These are phyloP conservation scores for Drosophila obscura DNA, from an alignment of 1,140 invertebrate genomes.

Conservation along the genomic window DNA sequence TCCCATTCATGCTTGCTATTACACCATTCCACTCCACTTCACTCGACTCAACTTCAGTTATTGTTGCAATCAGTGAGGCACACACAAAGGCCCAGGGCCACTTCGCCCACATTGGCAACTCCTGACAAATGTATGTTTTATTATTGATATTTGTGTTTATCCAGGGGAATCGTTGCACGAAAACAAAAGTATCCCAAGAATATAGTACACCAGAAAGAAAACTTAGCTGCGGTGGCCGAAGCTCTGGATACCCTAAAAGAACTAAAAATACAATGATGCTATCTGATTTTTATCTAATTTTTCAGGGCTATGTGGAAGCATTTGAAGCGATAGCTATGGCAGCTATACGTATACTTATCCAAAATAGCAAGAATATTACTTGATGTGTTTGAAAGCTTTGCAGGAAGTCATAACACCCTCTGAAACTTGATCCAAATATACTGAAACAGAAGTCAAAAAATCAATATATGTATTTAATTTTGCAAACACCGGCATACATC, in stretches of 20 bases:
- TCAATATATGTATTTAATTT: slow-evolving; percentile 85
- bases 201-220: slow-evolving; percentile 16
- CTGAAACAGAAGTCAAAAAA: slow-evolving; percentile 2
- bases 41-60: neutral
- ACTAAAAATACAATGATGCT: no score
- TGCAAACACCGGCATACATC: slow-evolving; percentile 23
- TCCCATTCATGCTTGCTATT: no score
- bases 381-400: no score
- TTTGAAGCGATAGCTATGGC: no score
- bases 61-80: slow-evolving; percentile 54
- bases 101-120: slow-evolving; percentile 26
- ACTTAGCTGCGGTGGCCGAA: neutral
- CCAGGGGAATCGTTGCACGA: slow-evolving; percentile 25
- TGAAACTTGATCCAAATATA: no score
- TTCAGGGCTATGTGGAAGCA: no score
- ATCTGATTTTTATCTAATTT: no score
- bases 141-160: slow-evolving; percentile 63
- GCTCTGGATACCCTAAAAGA: no score
- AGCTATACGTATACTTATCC: no score
- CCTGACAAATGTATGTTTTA: slow-evolving; percentile 67
- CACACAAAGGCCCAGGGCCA: slow-evolving; percentile 48
- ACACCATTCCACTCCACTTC: no score
- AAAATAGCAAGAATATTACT: no score
- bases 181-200: slow-evolving; percentile 29
- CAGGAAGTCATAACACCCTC: no score